Evolutionary conservation across 2,797 vertebrate genomes (phyloP), one percentile per base, ranked within the genome.

Genomic region (Malurus leucopterus): DNA sequence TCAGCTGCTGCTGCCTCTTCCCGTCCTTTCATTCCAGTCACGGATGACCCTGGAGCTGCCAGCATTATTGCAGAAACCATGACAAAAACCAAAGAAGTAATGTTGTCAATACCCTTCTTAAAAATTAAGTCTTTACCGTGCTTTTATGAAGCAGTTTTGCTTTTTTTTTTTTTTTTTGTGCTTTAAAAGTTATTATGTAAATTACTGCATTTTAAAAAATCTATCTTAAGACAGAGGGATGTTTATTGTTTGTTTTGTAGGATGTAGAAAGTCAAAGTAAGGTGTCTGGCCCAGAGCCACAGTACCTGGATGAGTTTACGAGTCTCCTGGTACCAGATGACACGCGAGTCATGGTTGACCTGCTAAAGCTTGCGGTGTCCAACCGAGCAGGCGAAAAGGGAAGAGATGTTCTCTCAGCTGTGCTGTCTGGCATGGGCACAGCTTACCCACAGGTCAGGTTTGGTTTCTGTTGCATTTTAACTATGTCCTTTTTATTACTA

Each of bases 11-110:
- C 98, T 6, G 98, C 98, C 21, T 99, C 99, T 18, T 99, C 99
- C 2, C 98, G 99, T 41, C 99, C 99, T 34, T 99, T 99, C 92
- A 99, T 99, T 94, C 99, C 99, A 2, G 99, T 99, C 91, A 99
- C 99, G 1, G 99, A 99, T 86, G 99, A 99, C 95, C 99, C 98
- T 4, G 99, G 99, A 92, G 99, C 99, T 36, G 99, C 99, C 89
- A 99, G 99, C 97, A 99, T 99, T 95, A 99, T 99, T 74, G 99
- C 99, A 20, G 99, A 99, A 94, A 99, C 99, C 70, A 99, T 99
- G 99, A 99, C 99, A 64, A 99, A 99, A 97, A 99, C 99, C 57
- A 99, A 99, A 98, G 99, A 99, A 97, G 99, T 99, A 70, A 70
- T 86, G 68, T n/a, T 53, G 8, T 50, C 47, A 72, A 49, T 77